A percentile compares a stretch with the other conserved stretches of the same genome.
These are phyloP conservation scores for Euclidia mi DNA, from an alignment of 2,888 invertebrate genomes.

Conservation along the genomic window DNA sequence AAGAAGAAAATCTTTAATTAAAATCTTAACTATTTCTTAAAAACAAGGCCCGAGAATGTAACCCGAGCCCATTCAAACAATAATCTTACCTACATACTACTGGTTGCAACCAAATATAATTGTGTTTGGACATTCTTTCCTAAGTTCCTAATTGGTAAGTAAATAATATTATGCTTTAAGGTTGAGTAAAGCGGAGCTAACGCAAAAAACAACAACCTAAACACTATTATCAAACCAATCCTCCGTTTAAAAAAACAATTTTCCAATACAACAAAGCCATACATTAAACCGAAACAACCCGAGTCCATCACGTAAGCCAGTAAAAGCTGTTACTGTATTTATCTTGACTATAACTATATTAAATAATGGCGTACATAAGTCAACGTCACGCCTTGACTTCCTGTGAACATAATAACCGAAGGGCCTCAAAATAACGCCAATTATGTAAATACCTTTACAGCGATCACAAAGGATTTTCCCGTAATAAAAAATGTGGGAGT, in stretches of 20 bases:
- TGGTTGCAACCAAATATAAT: too few relatives aligned
- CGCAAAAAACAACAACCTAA: neutral
- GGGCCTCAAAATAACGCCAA: conserved; percentile 51
- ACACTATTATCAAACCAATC: neutral
- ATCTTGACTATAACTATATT: conserved; percentile 41
- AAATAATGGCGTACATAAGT: conserved; percentile 40
- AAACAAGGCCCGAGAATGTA: too few relatives aligned
- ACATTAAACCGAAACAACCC: neutral
- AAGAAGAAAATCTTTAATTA: too few relatives aligned
- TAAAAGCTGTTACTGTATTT: conserved; percentile 30
- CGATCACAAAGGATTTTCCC: conserved; percentile 48
- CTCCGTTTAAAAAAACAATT: neutral
- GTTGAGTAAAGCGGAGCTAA: too few relatives aligned
- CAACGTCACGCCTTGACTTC: conserved; percentile 47
- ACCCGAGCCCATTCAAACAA: too few relatives aligned
- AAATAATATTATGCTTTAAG: too few relatives aligned
- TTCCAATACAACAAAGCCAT: neutral
- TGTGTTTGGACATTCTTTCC: too few relatives aligned
- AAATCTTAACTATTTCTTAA: too few relatives aligned
- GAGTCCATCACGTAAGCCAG: conserved; percentile 15
- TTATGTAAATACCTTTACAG: conserved; percentile 55
- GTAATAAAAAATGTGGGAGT: conserved; percentile 41
- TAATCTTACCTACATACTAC: too few relatives aligned
- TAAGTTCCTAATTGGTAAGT: too few relatives aligned
- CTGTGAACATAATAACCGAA: conserved; percentile 47